Evolutionary conservation across 1,140 invertebrate species (phyloP), one percentile per base, ranked within the genome.

Genomic region (Thrips palmi): DNA sequence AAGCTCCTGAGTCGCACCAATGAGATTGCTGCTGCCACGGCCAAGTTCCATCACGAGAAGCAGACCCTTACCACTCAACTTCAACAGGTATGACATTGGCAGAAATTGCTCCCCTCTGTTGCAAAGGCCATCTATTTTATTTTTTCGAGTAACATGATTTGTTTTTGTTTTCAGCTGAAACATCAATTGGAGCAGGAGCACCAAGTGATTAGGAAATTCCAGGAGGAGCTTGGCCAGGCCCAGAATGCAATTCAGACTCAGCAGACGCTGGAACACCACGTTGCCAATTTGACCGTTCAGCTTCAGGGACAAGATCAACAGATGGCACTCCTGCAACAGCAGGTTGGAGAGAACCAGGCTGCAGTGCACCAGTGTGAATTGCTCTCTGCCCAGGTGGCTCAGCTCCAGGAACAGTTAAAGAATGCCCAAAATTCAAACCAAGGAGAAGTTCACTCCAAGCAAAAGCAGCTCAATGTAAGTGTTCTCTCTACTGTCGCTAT

Each of bases 11-110:
- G 46, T 2, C 63, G 64, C 12, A 47, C 52, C 17, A 51, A 62
- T 15, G 75, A 78, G 46, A 53, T 68, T 18, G 63, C 70, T 43
- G 62, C 66, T 3, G 52, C 71, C 12, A 65, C 69, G 40, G 54
- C 60, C 1, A 60, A 70, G 6, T 60, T 76, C 54, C 68, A 74
- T 50, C 65, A 69, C 14, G 68, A 72, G 39, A 64, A 65, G 18
- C 58, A 63, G 41, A 53, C 55, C 12, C 55, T 63, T 18, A 47
- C 55, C 1, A 48, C 56, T 35, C 57, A 63, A 31, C 54, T 64
- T 8, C 60, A 66, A 37, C 57, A 63, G 32, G 49, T 45, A 36
- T 20, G 40, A 25, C 3, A 14, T 28, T 34, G 7, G 25, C n/a
- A 27, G n/a, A n/a, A n/a, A n/a, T n/a, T n/a, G n/a, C n/a, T n/a